Evolutionary conservation across 1,140 invertebrate genomes (phyloP), one percentile per base, ranked within the genome.

Genomic region (Diabrotica undecimpunctata): DNA sequence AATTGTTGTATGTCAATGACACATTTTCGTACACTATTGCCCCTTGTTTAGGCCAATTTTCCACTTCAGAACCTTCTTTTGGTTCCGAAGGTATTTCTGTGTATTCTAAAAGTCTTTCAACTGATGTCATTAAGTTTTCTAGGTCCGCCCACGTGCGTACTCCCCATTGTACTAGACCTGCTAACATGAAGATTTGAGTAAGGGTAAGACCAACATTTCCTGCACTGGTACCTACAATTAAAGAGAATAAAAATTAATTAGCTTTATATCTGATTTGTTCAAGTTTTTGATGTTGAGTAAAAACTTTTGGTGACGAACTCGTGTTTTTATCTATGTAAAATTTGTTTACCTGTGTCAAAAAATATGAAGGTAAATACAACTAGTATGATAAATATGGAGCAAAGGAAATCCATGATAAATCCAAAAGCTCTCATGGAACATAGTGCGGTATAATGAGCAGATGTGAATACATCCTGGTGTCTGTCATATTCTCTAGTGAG

Each of bases 81-180:
- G 86, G 71, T 78, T 94, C 92, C n/a, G 85, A 84, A 64, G 86
- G 82, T 25, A 92, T 80, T 46, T 84, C 78, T 5, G 85, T 86
- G 72, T 91, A 93, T 72, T 92, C 90, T 61, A 90, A 72, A 0
- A 88, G 80, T 57, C 87, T 75, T 70, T 90, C 87, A 7, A 94
- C 90, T 14, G 86, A 92, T 2, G 90, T 94, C 91, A 95, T 94
- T 75, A 94, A 86, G 73, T 91, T 92, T 71, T 92, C 89, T 5
- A 91, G 78, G 73, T 93, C 89, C 0, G 93, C 90, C 14, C 90
- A 92, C 71, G 96, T 93, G 58, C 93, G 78, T 79, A 95, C 88
- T 5, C 89, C 91, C 87, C 89, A 94, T 74, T 94, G 92, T 56
- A 94, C 88, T 81, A 90, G 87, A 4, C 88, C 88, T n/a, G 88